Percentiles rank a stretch among this genome's conserved stretches.
These are phyloP conservation scores for Ylistrum balloti DNA, from an alignment of 1,140 invertebrate genomes.

Conservation along the genomic window DNA sequence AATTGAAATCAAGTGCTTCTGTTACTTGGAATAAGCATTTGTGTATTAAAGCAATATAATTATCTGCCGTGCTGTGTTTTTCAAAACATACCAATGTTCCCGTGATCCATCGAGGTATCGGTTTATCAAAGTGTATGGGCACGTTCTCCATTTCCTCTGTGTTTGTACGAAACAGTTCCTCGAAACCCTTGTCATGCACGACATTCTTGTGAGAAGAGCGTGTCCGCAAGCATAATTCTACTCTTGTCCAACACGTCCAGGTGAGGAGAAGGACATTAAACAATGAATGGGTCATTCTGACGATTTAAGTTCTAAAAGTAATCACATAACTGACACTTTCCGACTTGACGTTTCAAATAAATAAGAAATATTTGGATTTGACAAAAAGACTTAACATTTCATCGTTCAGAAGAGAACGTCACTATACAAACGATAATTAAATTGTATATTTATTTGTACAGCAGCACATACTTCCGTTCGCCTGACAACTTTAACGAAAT, in stretches of 20 bases:
- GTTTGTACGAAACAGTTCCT: conserved; percentile 60
- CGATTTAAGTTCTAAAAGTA: no score
- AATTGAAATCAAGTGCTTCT: neutral
- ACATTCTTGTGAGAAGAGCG: neutral
- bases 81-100: conserved; percentile 67
- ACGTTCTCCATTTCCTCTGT: conserved; percentile 56
- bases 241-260: neutral
- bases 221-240: neutral
- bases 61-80: no score
- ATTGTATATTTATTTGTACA: no score
- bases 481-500: no score
- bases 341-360: no score
- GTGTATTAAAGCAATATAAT: neutral
- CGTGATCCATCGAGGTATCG: conserved; percentile 63
- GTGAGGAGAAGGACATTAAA: neutral
- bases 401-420: no score
- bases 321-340: no score
- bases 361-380: no score
- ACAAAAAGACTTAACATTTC: no score
- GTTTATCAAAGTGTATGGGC: conserved; percentile 57
- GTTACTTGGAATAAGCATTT: no score
- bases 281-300: neutral
- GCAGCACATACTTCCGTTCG: no score
- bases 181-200: conserved; percentile 43
- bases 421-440: no score